phyloP scores from a whole-genome alignment of 1,140 invertebrate species.

The Metopolophium dirhodum region DNA sequence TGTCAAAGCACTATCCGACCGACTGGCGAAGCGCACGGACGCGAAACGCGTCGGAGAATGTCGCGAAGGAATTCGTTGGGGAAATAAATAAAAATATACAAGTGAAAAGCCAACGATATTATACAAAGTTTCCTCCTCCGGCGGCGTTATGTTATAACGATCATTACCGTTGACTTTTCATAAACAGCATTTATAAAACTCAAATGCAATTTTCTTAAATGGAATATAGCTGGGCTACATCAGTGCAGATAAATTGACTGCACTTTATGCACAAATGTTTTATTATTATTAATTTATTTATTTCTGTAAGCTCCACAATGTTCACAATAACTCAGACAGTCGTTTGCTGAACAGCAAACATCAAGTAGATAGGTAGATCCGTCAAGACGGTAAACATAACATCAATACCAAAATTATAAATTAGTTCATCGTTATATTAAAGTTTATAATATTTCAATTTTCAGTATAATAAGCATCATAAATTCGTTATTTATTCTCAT shows the following conservation, averaged over 20 bases:
- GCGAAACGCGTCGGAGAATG: background rate
- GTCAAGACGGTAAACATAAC: background rate
- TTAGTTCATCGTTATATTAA: background rate
- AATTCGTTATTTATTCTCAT: background rate
- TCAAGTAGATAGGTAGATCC: background rate
- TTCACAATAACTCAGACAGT: background rate
- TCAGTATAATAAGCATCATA: background rate
- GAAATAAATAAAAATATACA: conserved; percentile 8
- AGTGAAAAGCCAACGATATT: background rate
- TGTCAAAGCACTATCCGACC: background rate
- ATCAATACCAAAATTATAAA: background rate
- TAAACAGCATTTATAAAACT: background rate
- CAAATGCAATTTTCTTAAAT: background rate
- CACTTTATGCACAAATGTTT: background rate
- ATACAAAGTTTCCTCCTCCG: background rate
- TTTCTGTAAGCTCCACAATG: background rate
- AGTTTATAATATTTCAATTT: background rate
- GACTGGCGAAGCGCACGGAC: background rate
- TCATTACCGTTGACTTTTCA: background rate
- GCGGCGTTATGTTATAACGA: background rate
- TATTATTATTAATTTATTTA: background rate
- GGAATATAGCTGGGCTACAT: background rate
- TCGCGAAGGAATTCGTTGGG: background rate
- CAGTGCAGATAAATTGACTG: background rate
- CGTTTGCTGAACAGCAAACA: background rate